Base-by-base conservation (phyloP, 1,140 invertebrate genomes). In the Ceratoteleas bidentatus region DNA sequence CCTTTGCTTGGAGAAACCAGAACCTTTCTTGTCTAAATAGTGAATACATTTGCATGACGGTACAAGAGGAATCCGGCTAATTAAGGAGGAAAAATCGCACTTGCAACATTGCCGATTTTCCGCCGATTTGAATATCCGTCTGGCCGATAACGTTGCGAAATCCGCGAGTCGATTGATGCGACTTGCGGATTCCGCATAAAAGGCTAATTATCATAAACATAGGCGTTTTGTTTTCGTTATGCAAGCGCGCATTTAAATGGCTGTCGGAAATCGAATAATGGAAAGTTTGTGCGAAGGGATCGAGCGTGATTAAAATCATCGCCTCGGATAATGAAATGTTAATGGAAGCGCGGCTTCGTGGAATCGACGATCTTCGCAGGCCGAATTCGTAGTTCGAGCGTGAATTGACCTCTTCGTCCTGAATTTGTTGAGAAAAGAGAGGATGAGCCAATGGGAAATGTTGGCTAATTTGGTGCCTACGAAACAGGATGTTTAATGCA, bases 281-380 rank as follows among this genome's bases (percentile, higher is more conserved):
- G 73, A 68, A 76, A 76, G 64, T 76, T 68, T 76, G 40, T 50
- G 73, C 49, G 32, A 68, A 68, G 73, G 64, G 62, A 74, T 74
- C 45, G 61, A 73, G 34, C n/a, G 43, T n/a, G 43, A 45, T 68
- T 76, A 38, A 77, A 77, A 69, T 77, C 57, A 62, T 57, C 58
- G 52, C 16, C 9, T 56, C 36, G 36, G 47, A 6, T 77, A 77
- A 77, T 77, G 62, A 69, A 13, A 69, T 77, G 65, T 69, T 77
- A 62, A 77, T 57, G 58, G 38, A 62, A 68, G 49, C 64, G 53
- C 15, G 34, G 49, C 60, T 64, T 64, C 34, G 60, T 52, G n/a
- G 52, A 64, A 50, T 73, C 36, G 50, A 6, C 3, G 24, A 3
- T 40, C 2, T 53, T 40, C 15, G 34, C n/a, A n/a, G n/a, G n/a